Conservation (phyloP, 2,888 invertebrate species). For the Tridacna crocea region DNA sequence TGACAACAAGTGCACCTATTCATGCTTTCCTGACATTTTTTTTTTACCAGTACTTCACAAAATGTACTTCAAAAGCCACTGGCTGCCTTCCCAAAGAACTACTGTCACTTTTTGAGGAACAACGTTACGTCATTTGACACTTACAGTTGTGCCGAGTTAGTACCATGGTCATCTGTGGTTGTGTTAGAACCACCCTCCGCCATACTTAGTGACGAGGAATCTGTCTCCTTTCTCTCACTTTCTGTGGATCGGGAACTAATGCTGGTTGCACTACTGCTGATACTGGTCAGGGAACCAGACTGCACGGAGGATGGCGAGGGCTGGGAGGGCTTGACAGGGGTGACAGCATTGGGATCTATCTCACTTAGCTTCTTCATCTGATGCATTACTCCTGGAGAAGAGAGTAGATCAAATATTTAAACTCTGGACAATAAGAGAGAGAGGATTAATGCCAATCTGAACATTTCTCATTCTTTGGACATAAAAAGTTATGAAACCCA, state of each 20-base stretch:
- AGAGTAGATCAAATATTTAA: not conserved
- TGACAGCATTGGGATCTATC: slow-evolving; percentile 86
- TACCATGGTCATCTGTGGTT: slow-evolving; percentile 53
- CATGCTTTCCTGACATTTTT: too few relatives aligned
- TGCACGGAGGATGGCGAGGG: slow-evolving; percentile 59
- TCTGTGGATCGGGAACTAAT: slow-evolving; percentile 62
- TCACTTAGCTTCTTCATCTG: slow-evolving; percentile 90
- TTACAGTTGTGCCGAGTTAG: slow-evolving; percentile 65
- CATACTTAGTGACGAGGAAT: slow-evolving; percentile 47
- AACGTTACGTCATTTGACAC: not conserved
- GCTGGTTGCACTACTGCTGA: slow-evolving; percentile 65
- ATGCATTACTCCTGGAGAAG: slow-evolving; percentile 90
- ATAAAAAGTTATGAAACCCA: too few relatives aligned
- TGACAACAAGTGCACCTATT: too few relatives aligned
- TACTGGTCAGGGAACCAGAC: slow-evolving; percentile 77
- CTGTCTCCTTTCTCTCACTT: slow-evolving; percentile 53
- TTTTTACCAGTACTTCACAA: too few relatives aligned
- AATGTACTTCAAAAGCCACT: too few relatives aligned
- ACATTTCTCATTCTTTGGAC: too few relatives aligned
- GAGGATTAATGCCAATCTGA: too few relatives aligned
- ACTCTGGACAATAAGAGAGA: too few relatives aligned
- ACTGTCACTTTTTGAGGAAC: too few relatives aligned
- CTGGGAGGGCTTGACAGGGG: slow-evolving; percentile 64
- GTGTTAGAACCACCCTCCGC: slow-evolving; percentile 58
- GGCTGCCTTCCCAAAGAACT: too few relatives aligned